A percentile compares a stretch with the other conserved stretches of the same genome.
Conservation (phyloP, 2,113 vertebrate species). For the Phodopus roborovskii region DNA sequence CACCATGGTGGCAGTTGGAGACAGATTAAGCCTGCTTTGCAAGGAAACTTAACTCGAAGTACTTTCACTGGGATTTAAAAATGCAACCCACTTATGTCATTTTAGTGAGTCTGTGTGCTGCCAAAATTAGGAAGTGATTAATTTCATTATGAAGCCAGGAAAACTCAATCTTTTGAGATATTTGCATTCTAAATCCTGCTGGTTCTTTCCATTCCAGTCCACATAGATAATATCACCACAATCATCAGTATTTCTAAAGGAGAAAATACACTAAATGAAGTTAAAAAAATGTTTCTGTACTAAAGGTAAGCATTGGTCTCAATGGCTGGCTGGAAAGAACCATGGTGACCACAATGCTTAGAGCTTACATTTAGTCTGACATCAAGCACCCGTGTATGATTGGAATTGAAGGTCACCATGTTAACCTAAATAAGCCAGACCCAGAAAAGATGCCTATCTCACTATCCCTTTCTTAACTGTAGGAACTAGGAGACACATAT, state of each 20-base stretch:
- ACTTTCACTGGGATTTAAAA: not conserved
- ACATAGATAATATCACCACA: not conserved
- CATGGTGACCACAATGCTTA: fast-evolving
- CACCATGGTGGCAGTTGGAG: too few species aligned
- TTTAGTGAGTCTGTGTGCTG: not conserved
- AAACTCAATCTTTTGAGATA: not conserved
- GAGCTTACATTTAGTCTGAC: not conserved
- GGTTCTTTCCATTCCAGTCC: not conserved
- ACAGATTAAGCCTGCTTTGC: not conserved
- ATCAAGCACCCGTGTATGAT: fast-evolving
- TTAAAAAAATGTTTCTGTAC: not conserved
- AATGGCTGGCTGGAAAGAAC: not conserved
- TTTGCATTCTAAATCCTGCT: not conserved
- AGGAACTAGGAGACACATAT: not conserved
- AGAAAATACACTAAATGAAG: not conserved
- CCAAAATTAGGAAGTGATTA: not conserved
- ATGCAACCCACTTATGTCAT: too few species aligned
- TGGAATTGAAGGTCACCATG: not conserved
- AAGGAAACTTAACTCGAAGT: not conserved
- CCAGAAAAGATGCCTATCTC: too few species aligned
- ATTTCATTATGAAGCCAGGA: not conserved
- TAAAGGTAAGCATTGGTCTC: not conserved
- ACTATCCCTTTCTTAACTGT: not conserved
- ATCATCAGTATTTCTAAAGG: not conserved
- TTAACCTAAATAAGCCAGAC: not conserved